Evolutionary conservation across 2,888 invertebrate species (phyloP).

Genomic region (Pachycephus smyrnensis): DNA sequence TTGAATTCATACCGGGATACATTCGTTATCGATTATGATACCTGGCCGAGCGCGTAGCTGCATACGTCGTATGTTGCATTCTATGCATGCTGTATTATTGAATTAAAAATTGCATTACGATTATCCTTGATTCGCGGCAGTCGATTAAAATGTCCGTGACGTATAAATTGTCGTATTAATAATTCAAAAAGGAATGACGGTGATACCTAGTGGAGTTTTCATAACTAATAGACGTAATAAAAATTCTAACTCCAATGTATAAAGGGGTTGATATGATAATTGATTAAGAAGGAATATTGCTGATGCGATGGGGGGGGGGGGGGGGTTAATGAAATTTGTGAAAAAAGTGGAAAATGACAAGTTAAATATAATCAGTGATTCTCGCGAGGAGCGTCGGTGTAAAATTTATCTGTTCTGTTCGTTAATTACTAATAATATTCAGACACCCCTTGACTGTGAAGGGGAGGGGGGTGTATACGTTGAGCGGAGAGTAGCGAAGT

Average conservation of each 20-base stretch:
- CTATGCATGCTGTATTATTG: background rate
- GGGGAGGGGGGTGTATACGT: slow-evolving; percentile 40
- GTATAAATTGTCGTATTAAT: background rate
- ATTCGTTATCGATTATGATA: slow-evolving; percentile 62
- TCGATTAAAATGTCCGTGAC: background rate
- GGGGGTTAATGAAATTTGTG: background rate
- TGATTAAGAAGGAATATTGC: background rate
- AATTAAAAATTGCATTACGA: background rate
- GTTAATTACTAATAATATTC: slow-evolving; percentile 67
- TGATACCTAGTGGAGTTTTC: background rate
- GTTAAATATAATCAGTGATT: background rate
- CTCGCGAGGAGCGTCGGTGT: background rate
- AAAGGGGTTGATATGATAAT: no score
- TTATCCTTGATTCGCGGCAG: background rate
- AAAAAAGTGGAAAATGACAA: background rate
- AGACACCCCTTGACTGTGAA: slow-evolving; percentile 39
- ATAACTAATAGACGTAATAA: background rate
- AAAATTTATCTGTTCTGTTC: slow-evolving; percentile 39
- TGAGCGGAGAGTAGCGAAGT: slow-evolving; percentile 18
- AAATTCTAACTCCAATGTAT: background rate
- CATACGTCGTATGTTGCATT: background rate
- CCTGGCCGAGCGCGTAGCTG: slow-evolving; percentile 35
- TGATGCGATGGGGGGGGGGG: background rate
- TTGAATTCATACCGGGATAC: slow-evolving; percentile 54
- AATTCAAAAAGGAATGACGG: background rate